Conservation (phyloP, 2,113 vertebrate species). For the Podarcis raffonei region DNA sequence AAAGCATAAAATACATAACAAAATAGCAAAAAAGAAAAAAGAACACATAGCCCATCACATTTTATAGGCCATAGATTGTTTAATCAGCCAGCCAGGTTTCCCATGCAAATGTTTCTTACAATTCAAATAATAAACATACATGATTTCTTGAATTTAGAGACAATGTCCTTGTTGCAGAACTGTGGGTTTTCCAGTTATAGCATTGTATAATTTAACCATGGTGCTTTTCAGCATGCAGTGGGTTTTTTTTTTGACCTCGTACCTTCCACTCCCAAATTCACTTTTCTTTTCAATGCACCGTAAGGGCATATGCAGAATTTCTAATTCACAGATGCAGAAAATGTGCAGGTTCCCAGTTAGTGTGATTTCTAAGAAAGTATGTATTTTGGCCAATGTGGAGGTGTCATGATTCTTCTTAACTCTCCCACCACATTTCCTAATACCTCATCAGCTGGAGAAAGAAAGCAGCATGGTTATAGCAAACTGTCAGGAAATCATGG, state of each 20-base stretch:
- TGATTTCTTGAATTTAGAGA: not conserved
- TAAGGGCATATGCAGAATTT: not conserved
- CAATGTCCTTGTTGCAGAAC: slow-evolving; percentile 2
- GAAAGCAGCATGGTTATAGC: not conserved
- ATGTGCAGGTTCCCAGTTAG: slow-evolving; percentile 26
- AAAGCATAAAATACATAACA: too few relatives aligned
- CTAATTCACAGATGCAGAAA: slow-evolving; percentile 17
- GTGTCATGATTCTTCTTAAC: not conserved
- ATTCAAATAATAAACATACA: slow-evolving; percentile 7
- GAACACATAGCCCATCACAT: too few relatives aligned
- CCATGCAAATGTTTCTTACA: not conserved
- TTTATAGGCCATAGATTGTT: too few relatives aligned
- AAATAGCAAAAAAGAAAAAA: too few relatives aligned
- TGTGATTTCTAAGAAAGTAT: not conserved
- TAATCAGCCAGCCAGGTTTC: too few relatives aligned
- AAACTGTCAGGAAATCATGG: not conserved
- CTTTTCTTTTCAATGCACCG: not conserved
- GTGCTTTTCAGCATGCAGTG: not conserved
- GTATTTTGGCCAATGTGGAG: not conserved
- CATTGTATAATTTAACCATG: not conserved
- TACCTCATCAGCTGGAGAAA: not conserved
- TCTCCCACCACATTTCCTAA: not conserved
- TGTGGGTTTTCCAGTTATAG: not conserved
- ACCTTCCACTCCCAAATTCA: not conserved
- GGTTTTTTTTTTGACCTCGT: not conserved